Percentiles rank a stretch among this genome's conserved stretches.
Conservation (phyloP, 2,113 vertebrate genomes). For the Zapornia atra region DNA sequence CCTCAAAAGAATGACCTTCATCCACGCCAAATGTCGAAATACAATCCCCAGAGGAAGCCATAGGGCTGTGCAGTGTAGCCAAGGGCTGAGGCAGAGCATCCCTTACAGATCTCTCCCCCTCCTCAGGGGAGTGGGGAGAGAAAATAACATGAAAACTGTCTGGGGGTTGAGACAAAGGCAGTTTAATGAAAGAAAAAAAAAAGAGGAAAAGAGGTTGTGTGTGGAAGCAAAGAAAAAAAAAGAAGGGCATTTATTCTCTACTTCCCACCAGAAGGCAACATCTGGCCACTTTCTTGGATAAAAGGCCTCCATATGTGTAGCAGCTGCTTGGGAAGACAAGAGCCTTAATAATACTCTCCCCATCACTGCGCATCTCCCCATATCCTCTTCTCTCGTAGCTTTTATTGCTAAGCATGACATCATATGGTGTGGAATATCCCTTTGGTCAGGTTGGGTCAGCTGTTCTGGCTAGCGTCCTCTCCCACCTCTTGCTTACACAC, state of each 20-base stretch:
- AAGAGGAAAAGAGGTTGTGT: background rate
- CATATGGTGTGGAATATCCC: background rate
- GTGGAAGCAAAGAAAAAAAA: background rate
- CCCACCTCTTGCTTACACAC: background rate
- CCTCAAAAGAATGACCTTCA: background rate
- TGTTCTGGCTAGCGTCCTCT: background rate
- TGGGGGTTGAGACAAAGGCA: background rate
- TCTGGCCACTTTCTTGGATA: background rate
- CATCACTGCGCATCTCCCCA: rapidly evolving
- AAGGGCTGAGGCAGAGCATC: background rate
- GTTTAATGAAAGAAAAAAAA: background rate
- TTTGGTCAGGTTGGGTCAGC: background rate
- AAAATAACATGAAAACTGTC: background rate
- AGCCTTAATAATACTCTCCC: background rate
- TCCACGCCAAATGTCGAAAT: background rate
- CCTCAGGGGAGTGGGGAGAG: background rate
- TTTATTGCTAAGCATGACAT: background rate
- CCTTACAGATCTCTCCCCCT: background rate
- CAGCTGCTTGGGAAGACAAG: background rate
- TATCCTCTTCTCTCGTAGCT: background rate
- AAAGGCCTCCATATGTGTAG: background rate
- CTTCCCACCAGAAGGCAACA: background rate
- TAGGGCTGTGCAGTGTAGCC: rapidly evolving
- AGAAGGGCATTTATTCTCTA: background rate
- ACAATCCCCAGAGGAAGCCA: background rate